Percentiles rank a stretch among this genome's conserved stretches.
phyloP scores from a whole-genome alignment of 2,888 invertebrate genomes.

The Drosophila bunnanda region DNA sequence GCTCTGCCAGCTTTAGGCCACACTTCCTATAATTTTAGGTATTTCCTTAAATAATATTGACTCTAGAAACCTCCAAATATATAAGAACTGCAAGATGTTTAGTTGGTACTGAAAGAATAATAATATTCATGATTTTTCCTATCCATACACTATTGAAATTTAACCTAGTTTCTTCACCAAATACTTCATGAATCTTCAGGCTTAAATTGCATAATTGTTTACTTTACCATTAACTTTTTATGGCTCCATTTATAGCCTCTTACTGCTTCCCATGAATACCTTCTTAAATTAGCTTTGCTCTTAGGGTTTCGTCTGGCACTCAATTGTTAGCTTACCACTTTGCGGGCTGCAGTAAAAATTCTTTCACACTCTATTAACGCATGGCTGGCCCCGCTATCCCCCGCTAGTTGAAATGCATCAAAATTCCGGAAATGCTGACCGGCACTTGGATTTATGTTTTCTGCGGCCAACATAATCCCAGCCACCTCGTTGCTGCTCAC shows the following conservation, averaged over 20 bases:
- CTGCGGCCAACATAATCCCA: slow-evolving; percentile 21
- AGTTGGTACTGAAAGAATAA: neutral
- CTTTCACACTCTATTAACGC: slow-evolving; percentile 72
- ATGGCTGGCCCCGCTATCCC: slow-evolving; percentile 34
- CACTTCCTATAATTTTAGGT: neutral
- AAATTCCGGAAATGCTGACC: slow-evolving; percentile 69
- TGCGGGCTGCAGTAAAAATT: slow-evolving; percentile 37
- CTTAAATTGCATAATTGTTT: neutral
- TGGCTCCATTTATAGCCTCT: neutral
- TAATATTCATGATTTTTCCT: neutral
- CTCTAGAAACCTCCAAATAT: neutral
- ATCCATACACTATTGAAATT: neutral
- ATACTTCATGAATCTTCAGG: neutral
- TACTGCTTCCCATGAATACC: neutral
- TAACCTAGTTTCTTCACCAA: neutral
- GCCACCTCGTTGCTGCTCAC: slow-evolving; percentile 13
- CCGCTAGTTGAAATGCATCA: slow-evolving; percentile 59
- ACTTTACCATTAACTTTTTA: neutral
- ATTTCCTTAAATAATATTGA: neutral
- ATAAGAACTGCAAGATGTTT: neutral
- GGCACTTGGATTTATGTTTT: slow-evolving; percentile 58
- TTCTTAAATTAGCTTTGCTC: slow-evolving; percentile 18
- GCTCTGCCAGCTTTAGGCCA: neutral
- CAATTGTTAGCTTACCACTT: slow-evolving; percentile 19
- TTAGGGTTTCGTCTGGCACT: slow-evolving; percentile 14